These are phyloP conservation scores for Sinocyclocheilus anophthalmus DNA, from an alignment of 2,113 vertebrate genomes.

Conservation along the genomic window DNA sequence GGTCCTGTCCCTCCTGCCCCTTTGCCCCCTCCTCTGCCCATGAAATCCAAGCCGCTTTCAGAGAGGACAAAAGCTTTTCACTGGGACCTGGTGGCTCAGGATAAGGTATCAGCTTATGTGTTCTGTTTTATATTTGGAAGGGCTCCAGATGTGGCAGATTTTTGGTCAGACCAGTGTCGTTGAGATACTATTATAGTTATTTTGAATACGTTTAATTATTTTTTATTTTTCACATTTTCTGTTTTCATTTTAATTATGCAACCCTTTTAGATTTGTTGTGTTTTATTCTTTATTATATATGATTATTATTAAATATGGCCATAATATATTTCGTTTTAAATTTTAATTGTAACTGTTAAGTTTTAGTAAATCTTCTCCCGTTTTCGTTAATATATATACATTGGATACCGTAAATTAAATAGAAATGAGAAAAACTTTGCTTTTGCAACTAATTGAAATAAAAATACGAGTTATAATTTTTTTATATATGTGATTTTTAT, in stretches of 20 bases:
- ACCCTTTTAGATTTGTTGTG: not conserved
- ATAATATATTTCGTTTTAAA: too few relatives aligned
- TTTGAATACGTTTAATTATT: not conserved
- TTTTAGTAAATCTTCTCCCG: too few relatives aligned
- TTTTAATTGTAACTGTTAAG: too few relatives aligned
- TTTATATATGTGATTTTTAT: not conserved
- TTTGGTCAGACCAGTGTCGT: not conserved
- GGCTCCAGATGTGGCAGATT: not conserved
- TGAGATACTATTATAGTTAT: not conserved
- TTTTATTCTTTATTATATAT: too few relatives aligned
- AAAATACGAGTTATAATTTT: not conserved
- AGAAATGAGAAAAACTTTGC: not conserved
- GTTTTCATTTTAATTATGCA: not conserved
- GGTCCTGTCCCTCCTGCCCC: not conserved
- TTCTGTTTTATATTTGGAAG: not conserved
- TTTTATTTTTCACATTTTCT: not conserved
- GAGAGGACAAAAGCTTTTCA: slow-evolving; percentile 77
- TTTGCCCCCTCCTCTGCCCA: slow-evolving; percentile 54
- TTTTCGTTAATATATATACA: too few relatives aligned
- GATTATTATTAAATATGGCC: too few relatives aligned
- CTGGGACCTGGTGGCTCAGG: slow-evolving; percentile 73
- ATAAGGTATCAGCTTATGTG: slow-evolving; percentile 68
- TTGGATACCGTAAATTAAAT: too few relatives aligned
- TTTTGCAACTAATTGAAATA: not conserved
- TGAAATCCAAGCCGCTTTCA: not conserved